phyloP scores from a whole-genome alignment of 2,113 vertebrate species.

The Strix aluco region DNA sequence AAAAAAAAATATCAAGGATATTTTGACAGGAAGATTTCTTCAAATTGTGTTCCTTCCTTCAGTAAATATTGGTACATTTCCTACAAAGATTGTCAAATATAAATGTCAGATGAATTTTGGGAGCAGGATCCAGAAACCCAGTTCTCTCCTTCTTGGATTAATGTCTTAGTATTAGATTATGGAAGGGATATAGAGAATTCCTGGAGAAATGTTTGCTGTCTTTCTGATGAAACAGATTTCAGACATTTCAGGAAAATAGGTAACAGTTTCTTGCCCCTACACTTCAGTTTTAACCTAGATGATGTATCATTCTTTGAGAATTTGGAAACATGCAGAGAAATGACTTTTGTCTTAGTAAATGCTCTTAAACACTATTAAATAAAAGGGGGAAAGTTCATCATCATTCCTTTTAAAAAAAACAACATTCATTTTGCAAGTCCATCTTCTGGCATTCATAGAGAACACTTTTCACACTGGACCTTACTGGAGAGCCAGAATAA shows the following conservation, averaged over 20 bases:
- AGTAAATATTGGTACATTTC: background rate
- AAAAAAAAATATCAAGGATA: background rate
- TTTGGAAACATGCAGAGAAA: background rate
- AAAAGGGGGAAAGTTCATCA: background rate
- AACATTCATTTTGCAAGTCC: background rate
- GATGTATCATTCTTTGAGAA: background rate
- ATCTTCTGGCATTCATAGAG: background rate
- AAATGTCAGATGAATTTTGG: background rate
- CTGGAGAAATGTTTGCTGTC: background rate
- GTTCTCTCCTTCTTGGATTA: background rate
- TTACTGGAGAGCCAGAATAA: background rate
- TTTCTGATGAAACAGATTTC: background rate
- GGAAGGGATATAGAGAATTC: background rate
- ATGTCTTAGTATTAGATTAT: background rate
- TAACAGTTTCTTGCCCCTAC: background rate
- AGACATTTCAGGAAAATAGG: background rate
- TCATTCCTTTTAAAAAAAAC: background rate
- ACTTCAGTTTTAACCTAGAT: background rate
- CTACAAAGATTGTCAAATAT: background rate
- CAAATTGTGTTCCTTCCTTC: background rate
- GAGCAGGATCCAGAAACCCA: background rate
- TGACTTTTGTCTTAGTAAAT: background rate
- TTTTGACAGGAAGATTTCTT: background rate
- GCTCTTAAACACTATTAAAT: background rate
- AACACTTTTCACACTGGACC: background rate